Evolutionary conservation across 2,888 invertebrate species (phyloP), one percentile per base, ranked within the genome.

Genomic region (Dromius quadrimaculatus): DNA sequence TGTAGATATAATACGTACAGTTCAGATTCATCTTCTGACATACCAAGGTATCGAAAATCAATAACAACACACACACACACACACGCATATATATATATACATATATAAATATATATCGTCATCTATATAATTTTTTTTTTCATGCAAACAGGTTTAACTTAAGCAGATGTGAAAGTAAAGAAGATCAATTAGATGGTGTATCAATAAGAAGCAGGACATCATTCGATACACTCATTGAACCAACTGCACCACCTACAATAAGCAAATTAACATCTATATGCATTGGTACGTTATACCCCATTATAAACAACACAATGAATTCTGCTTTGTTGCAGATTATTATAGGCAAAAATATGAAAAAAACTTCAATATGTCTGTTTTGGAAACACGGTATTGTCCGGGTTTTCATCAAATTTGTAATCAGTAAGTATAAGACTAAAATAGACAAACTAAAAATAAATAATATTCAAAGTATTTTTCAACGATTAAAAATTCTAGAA

Each of bases 401-500:
- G 68, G 68, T 17, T 68, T 59, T 45, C 45, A 43, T 43, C 41
- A 41, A 68, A 43, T 68, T 17, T 68, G 68, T 19, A 59, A 68
- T 45, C 68, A 68, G 68, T 68, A 68, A 68, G 68, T 68, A 20
- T 15, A 62, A 41, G 1, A 45, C 5, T 1, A 13, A 43, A 43
- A 8, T 15, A 9, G 17, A 15, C 11, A 43, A 43, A 43, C 15
- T 43, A 43, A 15, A 43, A 13, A 43, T 43, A 43, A 2, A 15
- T 13, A 43, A 43, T 43, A 43, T 43, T 43, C 11, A 36, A 11
- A 17, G 15, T 4, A 28, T 23, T 23, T 28, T 28, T 23, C 13
- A 17, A 32, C 34, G 13, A 2, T 23, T n/a, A 57, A 32, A 57
- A 13, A 65, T 76, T 77, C 68, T 70, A 81, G 81, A 71, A 76